These are phyloP conservation scores for Tipula lateralis DNA, from an alignment of 2,888 invertebrate genomes.

Conservation along the genomic window DNA sequence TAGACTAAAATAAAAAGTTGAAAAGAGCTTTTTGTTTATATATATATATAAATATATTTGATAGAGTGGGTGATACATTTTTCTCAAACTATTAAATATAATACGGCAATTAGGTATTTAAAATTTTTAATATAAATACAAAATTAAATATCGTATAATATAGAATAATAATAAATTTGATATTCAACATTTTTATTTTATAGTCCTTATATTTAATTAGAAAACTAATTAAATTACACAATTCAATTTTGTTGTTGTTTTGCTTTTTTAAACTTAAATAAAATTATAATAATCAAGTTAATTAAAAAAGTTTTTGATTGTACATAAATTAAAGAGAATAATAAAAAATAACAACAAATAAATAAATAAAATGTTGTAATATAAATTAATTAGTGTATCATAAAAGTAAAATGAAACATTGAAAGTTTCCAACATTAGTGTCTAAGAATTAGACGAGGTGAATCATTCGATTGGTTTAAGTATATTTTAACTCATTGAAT, in stretches of 20 bases:
- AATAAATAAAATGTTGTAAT: neutral
- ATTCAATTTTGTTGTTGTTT: neutral
- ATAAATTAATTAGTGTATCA: slow-evolving; percentile 13
- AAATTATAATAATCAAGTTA: slow-evolving; percentile 26
- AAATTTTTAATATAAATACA: neutral
- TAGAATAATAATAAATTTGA: neutral
- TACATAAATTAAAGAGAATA: slow-evolving; percentile 25
- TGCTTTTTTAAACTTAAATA: neutral
- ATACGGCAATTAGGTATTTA: neutral
- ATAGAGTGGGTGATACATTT: neutral
- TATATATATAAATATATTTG: neutral
- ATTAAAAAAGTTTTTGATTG: slow-evolving; percentile 26
- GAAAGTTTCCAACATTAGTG: neutral
- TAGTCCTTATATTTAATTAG: slow-evolving; percentile 28
- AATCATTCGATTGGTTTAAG: too few species aligned
- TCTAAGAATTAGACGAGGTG: too few species aligned
- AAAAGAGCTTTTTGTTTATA: neutral
- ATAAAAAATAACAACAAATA: slow-evolving; percentile 20
- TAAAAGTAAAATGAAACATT: neutral
- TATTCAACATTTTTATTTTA: neutral
- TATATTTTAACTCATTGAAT: too few species aligned
- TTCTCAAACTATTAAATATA: neutral
- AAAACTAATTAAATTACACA: slow-evolving; percentile 30
- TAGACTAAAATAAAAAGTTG: neutral
- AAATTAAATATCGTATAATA: neutral